Percentiles rank a stretch among this genome's conserved stretches.
Conservation (phyloP, 2,113 vertebrate genomes). For the Hippocampus zosterae region DNA sequence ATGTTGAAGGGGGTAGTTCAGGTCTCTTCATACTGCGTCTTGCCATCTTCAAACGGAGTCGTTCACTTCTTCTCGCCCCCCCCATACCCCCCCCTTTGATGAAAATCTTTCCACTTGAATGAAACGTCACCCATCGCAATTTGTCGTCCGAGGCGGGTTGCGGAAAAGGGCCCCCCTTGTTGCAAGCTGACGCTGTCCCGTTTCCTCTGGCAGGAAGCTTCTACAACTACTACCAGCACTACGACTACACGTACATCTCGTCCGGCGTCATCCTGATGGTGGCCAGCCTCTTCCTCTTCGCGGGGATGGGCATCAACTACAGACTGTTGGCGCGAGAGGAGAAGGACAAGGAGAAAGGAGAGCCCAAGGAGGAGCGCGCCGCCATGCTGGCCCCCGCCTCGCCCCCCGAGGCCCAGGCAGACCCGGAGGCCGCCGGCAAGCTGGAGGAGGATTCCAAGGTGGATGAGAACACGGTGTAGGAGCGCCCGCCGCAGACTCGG, state of each 20-base stretch:
- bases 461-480: conserved; percentile 64
- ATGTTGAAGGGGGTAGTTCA: no score
- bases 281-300: conserved; percentile 81
- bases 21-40: no score
- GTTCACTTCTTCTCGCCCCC: no score
- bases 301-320: conserved; percentile 94
- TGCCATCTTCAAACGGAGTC: no score
- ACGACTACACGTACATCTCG: conserved; percentile 88
- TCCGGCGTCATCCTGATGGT: conserved; percentile 83
- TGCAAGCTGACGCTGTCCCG: not conserved
- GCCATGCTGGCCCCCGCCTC: conserved; percentile 52
- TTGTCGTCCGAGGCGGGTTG: no score
- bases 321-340: conserved; percentile 78
- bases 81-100: no score
- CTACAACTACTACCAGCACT: conserved; percentile 79
- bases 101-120: no score
- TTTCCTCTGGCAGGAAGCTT: conserved; percentile 72
- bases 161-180: no score
- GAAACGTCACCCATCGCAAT: no score
- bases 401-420: conserved; percentile 13
- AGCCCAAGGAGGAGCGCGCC: conserved; percentile 68
- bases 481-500: conserved; percentile 1
- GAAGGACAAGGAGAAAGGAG: conserved; percentile 65
- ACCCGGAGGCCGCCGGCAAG: conserved; percentile 38
- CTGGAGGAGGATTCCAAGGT: conserved; percentile 63